Conservation (phyloP, 23 tunicate species). For the Ascidia mentula region DNA sequence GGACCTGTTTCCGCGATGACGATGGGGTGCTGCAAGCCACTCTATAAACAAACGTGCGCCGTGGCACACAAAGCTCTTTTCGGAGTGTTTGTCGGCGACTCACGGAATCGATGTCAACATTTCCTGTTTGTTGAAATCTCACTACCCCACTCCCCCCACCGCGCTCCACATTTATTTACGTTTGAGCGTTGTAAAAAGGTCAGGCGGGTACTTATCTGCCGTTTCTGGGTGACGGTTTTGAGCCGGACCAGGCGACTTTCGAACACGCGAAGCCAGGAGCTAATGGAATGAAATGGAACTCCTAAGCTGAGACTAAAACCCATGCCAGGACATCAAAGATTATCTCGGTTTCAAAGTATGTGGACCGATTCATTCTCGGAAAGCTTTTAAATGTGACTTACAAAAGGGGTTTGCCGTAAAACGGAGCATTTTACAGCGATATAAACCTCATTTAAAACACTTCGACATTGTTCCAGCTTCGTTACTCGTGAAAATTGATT, state of each 20-base stretch:
- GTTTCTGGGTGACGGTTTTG: background rate
- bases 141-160: background rate
- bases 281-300: constrained; percentile 3
- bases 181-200: background rate
- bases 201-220: constrained; percentile 1
- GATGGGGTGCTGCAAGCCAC: background rate
- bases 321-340: background rate
- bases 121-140: background rate
- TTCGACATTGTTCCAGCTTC: no score
- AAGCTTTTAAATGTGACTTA: no score
- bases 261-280: background rate
- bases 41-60: background rate
- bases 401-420: no score
- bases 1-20: background rate
- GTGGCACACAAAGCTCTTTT: constrained; percentile 9
- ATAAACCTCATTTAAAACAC: no score
- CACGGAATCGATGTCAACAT: background rate
- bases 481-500: no score
- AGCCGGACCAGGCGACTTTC: background rate
- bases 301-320: background rate
- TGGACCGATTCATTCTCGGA: no score
- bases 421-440: no score
- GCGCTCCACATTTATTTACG: background rate
- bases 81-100: background rate
- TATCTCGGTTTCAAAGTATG: background rate